Base-by-base conservation (phyloP, 2,113 vertebrate genomes). In the Polypterus bichir region DNA sequence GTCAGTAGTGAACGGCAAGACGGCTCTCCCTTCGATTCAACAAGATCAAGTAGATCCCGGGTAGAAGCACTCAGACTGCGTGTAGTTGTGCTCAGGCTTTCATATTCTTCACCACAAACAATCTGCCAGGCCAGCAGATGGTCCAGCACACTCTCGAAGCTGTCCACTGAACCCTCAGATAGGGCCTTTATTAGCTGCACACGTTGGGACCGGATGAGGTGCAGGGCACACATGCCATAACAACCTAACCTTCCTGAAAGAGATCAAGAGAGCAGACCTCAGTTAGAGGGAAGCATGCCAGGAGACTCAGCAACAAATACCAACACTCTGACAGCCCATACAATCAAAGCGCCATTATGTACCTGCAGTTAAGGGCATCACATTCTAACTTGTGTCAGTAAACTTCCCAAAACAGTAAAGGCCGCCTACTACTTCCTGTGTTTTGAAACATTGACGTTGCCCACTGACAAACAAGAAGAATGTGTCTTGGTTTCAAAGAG, bases 61-160 rank as follows among this genome's bases (percentile, higher is more conserved):
- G 77, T 78, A 5, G 77, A 77, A 48, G 66, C 47, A 7, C 76
- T 77, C 9, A 92, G 74, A 0, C 84, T 52, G 60, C 83, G 81
- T 3, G 78, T 74, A 0, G 67, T 62, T 4, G 80, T 64, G 9
- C 71, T 73, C 6, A 89, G 51, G 53, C 63, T 77, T 59, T 86
- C 85, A 44, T 88, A 88, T 10, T 93, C 90, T 65, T 93, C 90
- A 85, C 88, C 87, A 45, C 68, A 67, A 10, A 92, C 76, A 46
- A 77, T 69, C 0, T 78, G 81, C 64, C 79, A 79, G 49, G 86
- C 79, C 44, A 91, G 74, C 27, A 93, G 80, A 62, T 83, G 70
- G 68, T 93, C 91, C 69, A 91, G 63, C 45, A 91, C 65, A 4
- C 67, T 81, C 64, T 91, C 89, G 46, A 91, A 76, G 61, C 66